Conservation (phyloP, 2,113 vertebrate genomes). For the Trichechus manatus region DNA sequence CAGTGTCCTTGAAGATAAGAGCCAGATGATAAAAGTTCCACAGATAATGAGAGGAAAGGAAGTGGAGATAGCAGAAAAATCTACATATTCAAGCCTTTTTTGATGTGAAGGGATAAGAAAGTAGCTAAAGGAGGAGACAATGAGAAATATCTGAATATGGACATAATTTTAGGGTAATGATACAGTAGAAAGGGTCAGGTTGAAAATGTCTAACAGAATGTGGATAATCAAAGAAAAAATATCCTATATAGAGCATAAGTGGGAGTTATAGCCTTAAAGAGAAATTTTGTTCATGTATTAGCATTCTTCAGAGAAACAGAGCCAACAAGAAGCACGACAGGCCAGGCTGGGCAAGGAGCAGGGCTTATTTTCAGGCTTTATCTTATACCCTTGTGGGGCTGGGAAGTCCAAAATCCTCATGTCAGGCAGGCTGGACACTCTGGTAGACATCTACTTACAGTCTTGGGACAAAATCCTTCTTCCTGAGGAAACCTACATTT, state of each 20-base stretch:
- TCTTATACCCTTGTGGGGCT: no score
- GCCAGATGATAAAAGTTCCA: neutral
- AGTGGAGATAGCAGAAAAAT: neutral
- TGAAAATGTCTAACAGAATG: neutral
- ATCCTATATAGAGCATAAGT: neutral
- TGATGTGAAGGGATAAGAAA: neutral
- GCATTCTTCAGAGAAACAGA: no score
- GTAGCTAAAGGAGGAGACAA: neutral
- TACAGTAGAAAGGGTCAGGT: neutral
- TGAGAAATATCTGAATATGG: neutral
- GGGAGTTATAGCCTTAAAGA: neutral
- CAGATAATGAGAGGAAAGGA: neutral
- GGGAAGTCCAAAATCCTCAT: no score
- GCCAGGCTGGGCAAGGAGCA: no score
- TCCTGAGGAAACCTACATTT: no score
- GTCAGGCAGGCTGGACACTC: no score
- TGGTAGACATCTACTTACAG: no score
- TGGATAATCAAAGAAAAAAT: neutral
- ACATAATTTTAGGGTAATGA: neutral
- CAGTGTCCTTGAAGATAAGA: neutral
- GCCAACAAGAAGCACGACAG: no score
- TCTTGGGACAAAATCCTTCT: no score
- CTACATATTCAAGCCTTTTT: neutral
- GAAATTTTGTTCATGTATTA: neutral
- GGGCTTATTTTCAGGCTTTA: no score